Base-by-base conservation (phyloP, 1,140 invertebrate species). In the Tetragonula clypearis region DNA sequence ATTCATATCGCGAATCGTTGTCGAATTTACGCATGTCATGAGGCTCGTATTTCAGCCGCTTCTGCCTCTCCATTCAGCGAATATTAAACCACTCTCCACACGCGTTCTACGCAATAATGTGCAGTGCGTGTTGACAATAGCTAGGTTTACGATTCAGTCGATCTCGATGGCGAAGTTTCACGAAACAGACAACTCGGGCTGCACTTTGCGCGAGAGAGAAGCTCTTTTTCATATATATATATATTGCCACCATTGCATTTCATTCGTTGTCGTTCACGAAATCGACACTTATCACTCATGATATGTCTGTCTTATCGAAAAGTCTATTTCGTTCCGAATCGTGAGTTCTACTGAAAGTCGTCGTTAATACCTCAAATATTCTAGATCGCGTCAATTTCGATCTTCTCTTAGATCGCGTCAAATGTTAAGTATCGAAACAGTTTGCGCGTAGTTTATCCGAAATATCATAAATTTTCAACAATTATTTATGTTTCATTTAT, bases 21-120 rank as follows among this genome's bases (percentile, higher is more conserved):
- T 76, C 74, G 74, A 76, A 76, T 76, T 76, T 76, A 76, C 30
- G 74, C 53, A 76, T 60, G 56, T 76, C 74, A 60, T 76, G 74
- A 76, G 41, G 56, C 74, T 60, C 56, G 74, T 76, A 76, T 76
- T 76, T 76, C 74, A 76, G 9, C 30, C 74, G 56, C 30, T 19
- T 17, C 21, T 19, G 41, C 14, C 56, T 41, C 53, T 76, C 74
- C 21, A 60, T 76, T 76, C 56, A 41, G 30, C 74, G 30, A 76
- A 76, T 76, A 76, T 76, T 76, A 76, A 76, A 76, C 56, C 74
- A n/a, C 73, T 75, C 55, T 58, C n/a, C 49, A 11, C 53, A 19
- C 12, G 49, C 17, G 73, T 75, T 71, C 49, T 53, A 73, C 49
- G 23, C 74, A 76, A 76, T 76, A 60, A 60, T 23, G 35, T 23